phyloP scores from a whole-genome alignment of 2,797 vertebrate genomes.

The Hyperoplus lanceolatus region DNA sequence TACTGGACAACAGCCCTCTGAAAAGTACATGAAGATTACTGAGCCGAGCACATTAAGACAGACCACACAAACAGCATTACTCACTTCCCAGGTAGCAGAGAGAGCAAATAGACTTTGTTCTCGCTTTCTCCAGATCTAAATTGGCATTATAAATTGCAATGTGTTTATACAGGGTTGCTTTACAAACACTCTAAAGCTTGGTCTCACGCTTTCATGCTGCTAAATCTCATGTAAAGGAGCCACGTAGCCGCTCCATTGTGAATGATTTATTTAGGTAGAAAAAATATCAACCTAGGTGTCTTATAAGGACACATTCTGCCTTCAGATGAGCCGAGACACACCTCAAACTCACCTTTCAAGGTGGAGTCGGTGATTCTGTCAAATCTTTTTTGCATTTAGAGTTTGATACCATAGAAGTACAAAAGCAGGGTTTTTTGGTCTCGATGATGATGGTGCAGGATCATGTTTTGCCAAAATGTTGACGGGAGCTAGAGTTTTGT shows the following conservation, averaged over 20 bases:
- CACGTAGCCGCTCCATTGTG: not conserved
- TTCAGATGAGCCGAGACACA: not conserved
- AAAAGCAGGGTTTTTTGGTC: too few species aligned
- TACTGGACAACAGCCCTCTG: constrained; percentile 72
- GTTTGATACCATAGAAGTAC: not conserved
- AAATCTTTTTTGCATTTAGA: not conserved
- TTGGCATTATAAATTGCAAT: constrained; percentile 51
- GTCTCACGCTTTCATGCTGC: constrained; percentile 25
- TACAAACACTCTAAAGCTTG: constrained; percentile 11
- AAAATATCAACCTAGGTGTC: too few species aligned
- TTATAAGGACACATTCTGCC: not conserved
- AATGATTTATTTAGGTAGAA: constrained; percentile 1
- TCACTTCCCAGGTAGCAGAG: constrained; percentile 65
- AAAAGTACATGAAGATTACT: constrained; percentile 81
- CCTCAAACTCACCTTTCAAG: not conserved
- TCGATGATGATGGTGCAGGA: not conserved
- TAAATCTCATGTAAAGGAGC: constrained; percentile 3
- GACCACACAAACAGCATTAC: constrained; percentile 72
- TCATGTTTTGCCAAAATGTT: not conserved
- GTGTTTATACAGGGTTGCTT: constrained; percentile 30
- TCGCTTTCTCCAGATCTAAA: constrained; percentile 44
- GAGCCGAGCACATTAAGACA: constrained; percentile 71
- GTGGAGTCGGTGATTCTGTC: too few species aligned
- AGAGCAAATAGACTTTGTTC: constrained; percentile 47
- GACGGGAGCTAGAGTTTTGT: not conserved